Base-by-base conservation (phyloP, 2,797 vertebrate species). In the Spondyliosoma cantharus region DNA sequence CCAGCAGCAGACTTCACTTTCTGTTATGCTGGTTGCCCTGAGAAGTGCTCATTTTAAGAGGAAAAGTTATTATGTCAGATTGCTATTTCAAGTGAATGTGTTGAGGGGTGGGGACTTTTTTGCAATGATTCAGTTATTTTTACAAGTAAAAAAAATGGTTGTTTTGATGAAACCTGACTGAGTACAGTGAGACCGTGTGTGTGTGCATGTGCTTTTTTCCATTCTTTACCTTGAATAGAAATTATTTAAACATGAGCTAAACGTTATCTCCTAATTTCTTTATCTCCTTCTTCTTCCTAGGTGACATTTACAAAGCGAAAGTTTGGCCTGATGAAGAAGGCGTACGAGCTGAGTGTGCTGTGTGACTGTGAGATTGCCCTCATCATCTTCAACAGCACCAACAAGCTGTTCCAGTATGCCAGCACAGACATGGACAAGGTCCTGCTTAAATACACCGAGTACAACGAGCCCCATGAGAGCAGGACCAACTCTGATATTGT, bases 371-470 rank as follows among this genome's bases (percentile, higher is more conserved):
- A 98, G 95, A 98, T 98, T 85, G 97, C 97, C 81, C 97, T 98
- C 95, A 98, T 98, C 95, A 98, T 98, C 95, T 98, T 98, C 95
- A 98, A 98, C 93, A 97, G 97, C 95, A 97, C 97, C 91, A 98
- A 98, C 96, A 97, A 97, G 93, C 95, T 98, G 93, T 98, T 98
- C 94, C 97, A 98, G 93, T 98, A 98, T 42, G 97, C 97, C 93
- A 98, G 97, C 95, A 98, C 97, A 87, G 97, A 98, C 89, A 98
- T 98, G 97, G 97, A 98, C 95, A 97, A 98, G 94, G 97, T 98
- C 86, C 96, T 98, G 65, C 97, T 98, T 86, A 98, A 98, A 94
- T 98, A 98, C 85, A 98, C 97, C 17, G 97, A 98, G 89, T 98
- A 98, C 93, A 98, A 97, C 60, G 97, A 98, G 92, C 97, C 97